These are phyloP conservation scores for Oceanites oceanicus DNA, from an alignment of 2,113 vertebrate species.

Conservation along the genomic window DNA sequence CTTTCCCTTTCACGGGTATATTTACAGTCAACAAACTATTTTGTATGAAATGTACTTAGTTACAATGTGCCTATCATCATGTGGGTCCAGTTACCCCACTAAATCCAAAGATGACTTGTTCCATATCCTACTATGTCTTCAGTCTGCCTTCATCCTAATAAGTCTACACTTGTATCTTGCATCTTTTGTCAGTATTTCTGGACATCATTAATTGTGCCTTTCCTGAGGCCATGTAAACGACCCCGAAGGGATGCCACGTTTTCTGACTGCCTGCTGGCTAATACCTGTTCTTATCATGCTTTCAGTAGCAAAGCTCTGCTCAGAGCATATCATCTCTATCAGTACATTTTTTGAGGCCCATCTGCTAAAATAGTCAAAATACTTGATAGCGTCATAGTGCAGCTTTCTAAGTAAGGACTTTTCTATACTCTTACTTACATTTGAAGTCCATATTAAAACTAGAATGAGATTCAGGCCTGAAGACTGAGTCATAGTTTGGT, in stretches of 20 bases:
- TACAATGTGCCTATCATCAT: not conserved
- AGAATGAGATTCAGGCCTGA: not conserved
- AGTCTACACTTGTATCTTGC: not conserved
- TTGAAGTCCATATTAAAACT: not conserved
- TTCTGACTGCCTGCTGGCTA: not conserved
- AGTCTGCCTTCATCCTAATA: not conserved
- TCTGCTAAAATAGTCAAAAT: not conserved
- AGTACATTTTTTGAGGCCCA: not conserved
- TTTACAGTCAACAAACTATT: not conserved
- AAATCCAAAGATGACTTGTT: not conserved
- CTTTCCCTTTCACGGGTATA: slow-evolving; percentile 51
- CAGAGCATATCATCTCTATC: not conserved
- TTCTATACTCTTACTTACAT: not conserved
- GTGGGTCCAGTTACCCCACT: not conserved
- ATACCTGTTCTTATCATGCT: not conserved
- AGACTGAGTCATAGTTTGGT: not conserved
- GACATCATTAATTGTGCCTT: not conserved
- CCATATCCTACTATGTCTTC: not conserved
- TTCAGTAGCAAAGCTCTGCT: not conserved
- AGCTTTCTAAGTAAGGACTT: not conserved
- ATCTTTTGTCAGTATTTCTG: not conserved
- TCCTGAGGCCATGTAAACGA: not conserved
- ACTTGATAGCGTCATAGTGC: not conserved
- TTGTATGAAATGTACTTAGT: not conserved
- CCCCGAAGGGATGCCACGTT: not conserved